Base-by-base conservation (phyloP, 2,113 vertebrate species). In the Psilopogon haemacephalus region DNA sequence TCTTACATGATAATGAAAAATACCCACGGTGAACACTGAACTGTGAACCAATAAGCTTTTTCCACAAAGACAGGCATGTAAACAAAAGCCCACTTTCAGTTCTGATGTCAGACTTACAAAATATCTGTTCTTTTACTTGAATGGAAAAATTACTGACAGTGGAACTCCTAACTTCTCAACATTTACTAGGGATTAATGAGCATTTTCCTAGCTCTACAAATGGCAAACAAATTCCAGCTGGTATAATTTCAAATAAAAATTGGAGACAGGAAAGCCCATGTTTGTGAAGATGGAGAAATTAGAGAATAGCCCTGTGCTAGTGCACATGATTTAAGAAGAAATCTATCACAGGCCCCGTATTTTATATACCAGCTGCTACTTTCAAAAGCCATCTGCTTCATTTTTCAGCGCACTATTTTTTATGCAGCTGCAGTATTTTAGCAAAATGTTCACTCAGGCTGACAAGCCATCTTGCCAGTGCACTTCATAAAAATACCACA, bases 341-440 rank as follows among this genome's bases (percentile, higher is more conserved):
- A 95, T 94, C 84, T 60, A 93, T 90, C 83, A 87, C 79, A 67
- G 74, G 91, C 62, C 81, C 85, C 1, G 72, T 81, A 65, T 93
- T 93, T 94, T 88, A 68, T 88, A 40, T 72, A 86, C 89, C 96
- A 97, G 96, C 95, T 97, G 96, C 95, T 95, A 72, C 80, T 90
- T 91, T 96, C 75, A 83, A 68, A 93, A 92, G 92, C 93, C 95
- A 97, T 96, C 93, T 95, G 95, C 89, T 94, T 90, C 78, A 70
- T 89, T 90, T 91, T 84, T 63, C 79, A 64, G 90, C 84, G 76
- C 58, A 44, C 0, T 1, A 64, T 44, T 33, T 84, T 82, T 50
- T 79, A 77, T 67, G 85, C 94, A 95, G 94, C 94, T 95, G 94
- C 86, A 93, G 81, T 62, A 63, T 50, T 90, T 84, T 78, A 88